A percentile compares a stretch with the other conserved stretches of the same genome.
phyloP scores from a whole-genome alignment of 2,797 vertebrate species.

The Choloepus didactylus region DNA sequence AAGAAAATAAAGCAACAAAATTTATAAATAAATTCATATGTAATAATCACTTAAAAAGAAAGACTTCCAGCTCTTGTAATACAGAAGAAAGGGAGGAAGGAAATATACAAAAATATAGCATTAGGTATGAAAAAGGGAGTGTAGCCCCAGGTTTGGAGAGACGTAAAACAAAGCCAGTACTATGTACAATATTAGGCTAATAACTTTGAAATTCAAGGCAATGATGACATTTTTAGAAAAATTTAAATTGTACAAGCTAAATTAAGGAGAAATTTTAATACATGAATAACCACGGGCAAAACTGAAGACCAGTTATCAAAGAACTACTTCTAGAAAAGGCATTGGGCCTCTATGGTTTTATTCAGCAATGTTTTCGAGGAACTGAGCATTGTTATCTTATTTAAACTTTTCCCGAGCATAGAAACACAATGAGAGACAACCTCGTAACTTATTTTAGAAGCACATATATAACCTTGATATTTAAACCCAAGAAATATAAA shows the following conservation, averaged over 20 bases:
- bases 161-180: neutral
- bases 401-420: neutral
- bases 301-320: neutral
- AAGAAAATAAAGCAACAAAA: neutral
- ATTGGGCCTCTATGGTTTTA: neutral
- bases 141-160: neutral
- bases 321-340: neutral
- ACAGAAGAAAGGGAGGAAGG: neutral
- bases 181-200: neutral
- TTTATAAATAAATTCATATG: neutral
- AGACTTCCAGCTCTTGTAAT: neutral
- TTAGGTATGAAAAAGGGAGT: neutral
- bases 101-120: neutral
- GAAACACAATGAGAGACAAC: neutral
- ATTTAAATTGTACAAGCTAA: neutral
- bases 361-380: neutral
- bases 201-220: neutral
- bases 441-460: neutral
- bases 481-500: slow-evolving; percentile 44
- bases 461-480: neutral
- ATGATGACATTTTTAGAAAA: slow-evolving; percentile 2
- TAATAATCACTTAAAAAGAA: neutral
- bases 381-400: neutral
- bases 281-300: neutral
- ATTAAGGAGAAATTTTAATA: neutral